Conservation (phyloP, 2,888 invertebrate genomes). For the Sceliomorpha sp. region DNA sequence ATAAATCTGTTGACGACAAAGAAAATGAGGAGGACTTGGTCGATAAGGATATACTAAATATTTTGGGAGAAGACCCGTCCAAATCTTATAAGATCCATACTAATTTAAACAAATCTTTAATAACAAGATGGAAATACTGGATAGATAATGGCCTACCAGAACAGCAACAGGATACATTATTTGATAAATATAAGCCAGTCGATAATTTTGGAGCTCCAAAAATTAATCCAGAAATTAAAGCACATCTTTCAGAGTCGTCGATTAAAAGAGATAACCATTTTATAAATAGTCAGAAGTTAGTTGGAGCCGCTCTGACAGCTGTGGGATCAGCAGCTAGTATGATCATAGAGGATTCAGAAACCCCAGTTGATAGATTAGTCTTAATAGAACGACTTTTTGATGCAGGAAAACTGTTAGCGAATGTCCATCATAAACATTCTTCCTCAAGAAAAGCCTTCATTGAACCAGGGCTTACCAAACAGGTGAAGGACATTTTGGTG, state of each 20-base stretch:
- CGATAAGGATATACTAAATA: slow-evolving; percentile 12
- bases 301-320: slow-evolving; percentile 22
- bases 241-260: slow-evolving; percentile 10
- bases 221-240: slow-evolving; percentile 33
- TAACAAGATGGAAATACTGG: slow-evolving; percentile 42
- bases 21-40: not conserved
- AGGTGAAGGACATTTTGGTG: slow-evolving; percentile 14
- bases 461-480: slow-evolving; percentile 12
- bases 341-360: slow-evolving; percentile 22
- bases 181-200: slow-evolving; percentile 14
- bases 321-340: slow-evolving; percentile 31
- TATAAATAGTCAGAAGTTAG: slow-evolving; percentile 9
- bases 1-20: not conserved
- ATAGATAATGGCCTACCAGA: slow-evolving; percentile 20
- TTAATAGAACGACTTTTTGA: slow-evolving; percentile 16
- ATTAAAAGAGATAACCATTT: slow-evolving; percentile 24
- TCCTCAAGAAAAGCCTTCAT: slow-evolving; percentile 16
- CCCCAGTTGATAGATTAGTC: slow-evolving; percentile 10
- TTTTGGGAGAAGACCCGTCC: slow-evolving; percentile 40
- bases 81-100: slow-evolving; percentile 11
- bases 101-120: slow-evolving; percentile 16
- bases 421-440: slow-evolving; percentile 17
- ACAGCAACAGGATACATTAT: slow-evolving; percentile 27
- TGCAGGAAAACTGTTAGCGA: slow-evolving; percentile 8
- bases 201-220: slow-evolving; percentile 33